Evolutionary conservation across 2,888 invertebrate species (phyloP), one percentile per base, ranked within the genome.

Genomic region (Pachliopta kotzebuea): DNA sequence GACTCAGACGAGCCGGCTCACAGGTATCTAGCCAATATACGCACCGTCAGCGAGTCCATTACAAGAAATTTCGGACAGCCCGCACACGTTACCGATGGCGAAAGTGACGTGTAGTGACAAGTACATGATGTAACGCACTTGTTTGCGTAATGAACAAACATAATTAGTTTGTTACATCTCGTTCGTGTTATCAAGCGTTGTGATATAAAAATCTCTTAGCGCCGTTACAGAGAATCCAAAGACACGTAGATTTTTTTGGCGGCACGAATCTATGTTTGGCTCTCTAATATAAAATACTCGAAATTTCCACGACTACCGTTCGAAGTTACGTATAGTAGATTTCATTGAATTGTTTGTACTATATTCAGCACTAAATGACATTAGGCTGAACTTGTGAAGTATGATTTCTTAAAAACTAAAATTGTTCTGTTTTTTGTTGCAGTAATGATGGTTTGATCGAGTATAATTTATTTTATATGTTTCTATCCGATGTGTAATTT

Each of bases 21-120:
- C 76, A 88, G 95, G 69, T 95, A 95, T 83, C 87, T 95, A 58
- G 95, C 95, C 53, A 95, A 95, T 81, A 95, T 96, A 71, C 93
- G 95, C 71, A 94, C 95, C 62, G 94, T 96, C 90, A 95, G 95
- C 79, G 95, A 95, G 78, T 95, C 94, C 76, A 96, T 96, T 69
- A 95, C 95, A 4, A 89, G 95, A 70, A 95, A 95, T 84, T 96
- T 96, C 86, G 95, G 96, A 60, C 94, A 94, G 79, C 94, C 94
- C 57, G 85, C 91, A 23, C 92, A 93, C 76, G 93, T 94, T 77
- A 94, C 94, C 14, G 95, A 95, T 81, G 94, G 91, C 59, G 94
- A 94, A 76, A 94, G 94, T 84, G 95, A 95, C 79, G 93, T 94
- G 66, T 94, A 89, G 87, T 78, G 72, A 57, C 49, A n/a, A 63